Conservation (phyloP, 2,888 invertebrate species). For the Metopia argyrocephala region DNA sequence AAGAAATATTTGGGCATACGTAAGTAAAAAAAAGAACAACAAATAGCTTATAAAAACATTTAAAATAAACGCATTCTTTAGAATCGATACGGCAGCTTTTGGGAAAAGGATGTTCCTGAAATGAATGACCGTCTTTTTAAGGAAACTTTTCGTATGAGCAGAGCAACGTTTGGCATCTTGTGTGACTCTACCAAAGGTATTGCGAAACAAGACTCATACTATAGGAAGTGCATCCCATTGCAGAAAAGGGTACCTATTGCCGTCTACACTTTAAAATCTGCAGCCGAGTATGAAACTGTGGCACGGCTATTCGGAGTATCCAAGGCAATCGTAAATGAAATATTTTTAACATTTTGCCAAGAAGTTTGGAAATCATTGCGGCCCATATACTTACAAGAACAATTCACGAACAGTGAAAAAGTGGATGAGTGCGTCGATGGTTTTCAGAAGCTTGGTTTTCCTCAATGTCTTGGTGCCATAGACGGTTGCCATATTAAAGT, state of each 20-base stretch:
- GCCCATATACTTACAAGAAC: neutral
- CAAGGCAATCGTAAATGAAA: conserved; percentile 13
- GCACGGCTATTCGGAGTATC: conserved; percentile 12
- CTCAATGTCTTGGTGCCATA: conserved; percentile 16
- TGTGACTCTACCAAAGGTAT: conserved; percentile 10
- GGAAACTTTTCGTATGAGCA: conserved; percentile 3
- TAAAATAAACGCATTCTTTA: conserved; percentile 1
- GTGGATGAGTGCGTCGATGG: conserved; percentile 12
- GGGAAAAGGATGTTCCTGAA: conserved; percentile 13
- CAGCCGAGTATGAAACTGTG: conserved; percentile 8
- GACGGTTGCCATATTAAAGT: no score
- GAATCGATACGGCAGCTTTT: conserved; percentile 3
- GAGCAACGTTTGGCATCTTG: neutral
- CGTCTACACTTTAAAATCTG: conserved; percentile 11
- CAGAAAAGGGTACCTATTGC: conserved; percentile 12
- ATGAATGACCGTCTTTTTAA: conserved; percentile 9
- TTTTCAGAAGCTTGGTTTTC: conserved; percentile 7
- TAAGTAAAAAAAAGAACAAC: conserved; percentile 5
- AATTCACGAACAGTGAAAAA: neutral
- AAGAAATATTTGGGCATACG: conserved; percentile 14
- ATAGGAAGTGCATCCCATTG: neutral
- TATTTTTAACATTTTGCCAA: neutral
- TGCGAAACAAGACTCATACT: conserved; percentile 10
- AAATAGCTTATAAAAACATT: no score
- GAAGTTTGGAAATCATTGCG: neutral